Evolutionary conservation across 2,113 vertebrate species (phyloP), one percentile per base, ranked within the genome.

Genomic region (Theristicus caerulescens): DNA sequence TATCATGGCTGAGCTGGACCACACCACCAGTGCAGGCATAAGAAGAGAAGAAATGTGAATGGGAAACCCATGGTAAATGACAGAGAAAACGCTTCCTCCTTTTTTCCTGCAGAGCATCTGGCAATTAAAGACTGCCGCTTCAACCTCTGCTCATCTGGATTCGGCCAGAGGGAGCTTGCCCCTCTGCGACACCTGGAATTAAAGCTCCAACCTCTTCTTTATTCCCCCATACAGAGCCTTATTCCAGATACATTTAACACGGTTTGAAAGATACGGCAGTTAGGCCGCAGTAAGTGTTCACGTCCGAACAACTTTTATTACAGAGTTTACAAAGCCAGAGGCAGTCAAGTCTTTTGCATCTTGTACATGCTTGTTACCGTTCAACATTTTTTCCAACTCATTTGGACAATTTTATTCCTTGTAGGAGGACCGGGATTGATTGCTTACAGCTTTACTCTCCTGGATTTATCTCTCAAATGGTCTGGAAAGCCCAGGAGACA

Each of bases 351-450:
- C 78, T 87, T 88, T 51, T 86, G 52, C 84, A 31, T 84, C 82
- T 88, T 47, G 67, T 57, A 76, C 0, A 0, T 27, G 58, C 91
- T 88, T 82, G 47, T 80, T 93, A 61, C 58, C 9, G 26, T 82
- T 84, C 88, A 93, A 67, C 62, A 27, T 90, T 87, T 97, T 94
- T 96, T 86, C 86, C 88, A 91, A 61, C 61, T 83, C 52, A 88
- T 86, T 91, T 95, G 82, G 61, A 95, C 25, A 27, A 62, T 58
- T 93, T 82, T 31, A 29, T 87, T 47, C 82, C 76, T 34, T 79
- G 76, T 65, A 82, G 58, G 26, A 91, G 18, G 55, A 54, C 80
- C 51, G 16, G 32, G 54, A 90, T 34, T 65, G 61, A 83, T 69
- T 71, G 76, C 70, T 88, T 47, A 52, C 61, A 72, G 81, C 34